Percentiles rank a stretch among this genome's conserved stretches.
Evolutionary conservation across 2,113 vertebrate genomes (phyloP).

Genomic region (Oncorhynchus gorbuscha): DNA sequence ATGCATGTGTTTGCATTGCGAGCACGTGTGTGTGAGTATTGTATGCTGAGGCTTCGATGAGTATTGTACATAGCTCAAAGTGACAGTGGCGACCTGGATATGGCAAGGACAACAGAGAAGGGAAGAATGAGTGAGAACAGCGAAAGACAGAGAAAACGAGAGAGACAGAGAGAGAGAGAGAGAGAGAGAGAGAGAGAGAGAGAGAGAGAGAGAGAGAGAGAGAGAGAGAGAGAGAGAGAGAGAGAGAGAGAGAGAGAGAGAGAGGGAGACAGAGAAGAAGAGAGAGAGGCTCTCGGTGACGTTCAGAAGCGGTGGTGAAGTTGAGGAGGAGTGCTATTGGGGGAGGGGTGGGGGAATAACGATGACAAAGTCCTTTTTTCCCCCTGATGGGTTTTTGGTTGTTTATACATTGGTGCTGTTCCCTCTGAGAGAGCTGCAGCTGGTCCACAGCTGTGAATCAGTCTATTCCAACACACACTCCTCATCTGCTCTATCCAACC

Average conservation of each 20-base stretch:
- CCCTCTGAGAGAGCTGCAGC: slow-evolving; percentile 64
- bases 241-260: background rate
- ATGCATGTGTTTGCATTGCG: no score
- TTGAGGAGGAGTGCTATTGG: slow-evolving; percentile 30
- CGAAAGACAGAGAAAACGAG: background rate
- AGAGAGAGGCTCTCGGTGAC: no score
- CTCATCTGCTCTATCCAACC: slow-evolving; percentile 57
- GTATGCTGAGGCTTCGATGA: slow-evolving; percentile 17
- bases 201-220: no score
- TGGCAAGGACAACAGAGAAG: background rate
- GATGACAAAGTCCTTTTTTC: slow-evolving; percentile 41
- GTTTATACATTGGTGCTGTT: slow-evolving; percentile 6
- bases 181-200: no score
- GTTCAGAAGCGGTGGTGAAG: slow-evolving; percentile 16
- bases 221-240: background rate
- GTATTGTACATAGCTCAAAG: background rate
- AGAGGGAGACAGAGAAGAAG: no score
- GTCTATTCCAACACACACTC: slow-evolving; percentile 36
- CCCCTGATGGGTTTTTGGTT: background rate
- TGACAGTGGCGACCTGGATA: background rate
- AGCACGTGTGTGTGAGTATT: background rate
- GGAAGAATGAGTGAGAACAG: background rate
- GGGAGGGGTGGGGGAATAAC: slow-evolving; percentile 42
- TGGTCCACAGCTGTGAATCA: slow-evolving; percentile 83
- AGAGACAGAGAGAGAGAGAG: no score